These are phyloP conservation scores for Diglossa cyanea DNA, from an alignment of 2,797 vertebrate genomes.

Conservation along the genomic window DNA sequence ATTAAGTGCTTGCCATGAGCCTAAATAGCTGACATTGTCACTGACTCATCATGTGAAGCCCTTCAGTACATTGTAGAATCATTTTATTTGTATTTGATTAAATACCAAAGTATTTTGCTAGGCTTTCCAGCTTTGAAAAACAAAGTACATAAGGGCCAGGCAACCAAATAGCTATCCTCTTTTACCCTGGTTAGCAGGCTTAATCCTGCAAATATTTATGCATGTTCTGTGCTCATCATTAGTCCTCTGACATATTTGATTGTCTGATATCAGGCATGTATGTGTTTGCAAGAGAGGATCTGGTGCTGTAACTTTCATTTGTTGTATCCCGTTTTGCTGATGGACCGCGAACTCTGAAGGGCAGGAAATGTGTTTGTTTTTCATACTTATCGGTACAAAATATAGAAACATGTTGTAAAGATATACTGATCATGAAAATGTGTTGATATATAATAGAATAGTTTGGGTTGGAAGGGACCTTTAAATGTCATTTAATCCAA, in stretches of 20 bases:
- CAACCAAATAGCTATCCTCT: conserved; percentile 11
- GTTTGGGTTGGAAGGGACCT: not conserved
- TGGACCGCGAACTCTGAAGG: not conserved
- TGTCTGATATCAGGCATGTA: not conserved
- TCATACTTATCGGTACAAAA: not conserved
- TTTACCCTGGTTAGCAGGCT: not conserved
- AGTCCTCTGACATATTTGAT: not conserved
- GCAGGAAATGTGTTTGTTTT: not conserved
- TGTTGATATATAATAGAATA: not conserved
- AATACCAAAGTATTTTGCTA: conserved; percentile 71
- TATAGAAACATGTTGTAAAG: not conserved
- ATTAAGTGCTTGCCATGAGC: conserved; percentile 40
- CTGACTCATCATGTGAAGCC: conserved; percentile 69
- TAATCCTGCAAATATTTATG: conserved; percentile 25
- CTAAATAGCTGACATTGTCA: conserved; percentile 74
- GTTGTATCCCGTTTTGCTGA: not conserved
- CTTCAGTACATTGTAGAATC: conserved; percentile 65
- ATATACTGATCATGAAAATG: not conserved
- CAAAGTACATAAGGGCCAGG: conserved; percentile 23
- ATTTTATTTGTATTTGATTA: conserved; percentile 76
- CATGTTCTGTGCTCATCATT: not conserved
- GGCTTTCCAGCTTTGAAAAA: conserved; percentile 69
- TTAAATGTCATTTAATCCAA: not conserved
- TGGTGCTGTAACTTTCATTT: not conserved
- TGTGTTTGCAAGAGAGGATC: not conserved